Base-by-base conservation (phyloP, 1,140 invertebrate genomes). In the Drosophila prosaltans region DNA sequence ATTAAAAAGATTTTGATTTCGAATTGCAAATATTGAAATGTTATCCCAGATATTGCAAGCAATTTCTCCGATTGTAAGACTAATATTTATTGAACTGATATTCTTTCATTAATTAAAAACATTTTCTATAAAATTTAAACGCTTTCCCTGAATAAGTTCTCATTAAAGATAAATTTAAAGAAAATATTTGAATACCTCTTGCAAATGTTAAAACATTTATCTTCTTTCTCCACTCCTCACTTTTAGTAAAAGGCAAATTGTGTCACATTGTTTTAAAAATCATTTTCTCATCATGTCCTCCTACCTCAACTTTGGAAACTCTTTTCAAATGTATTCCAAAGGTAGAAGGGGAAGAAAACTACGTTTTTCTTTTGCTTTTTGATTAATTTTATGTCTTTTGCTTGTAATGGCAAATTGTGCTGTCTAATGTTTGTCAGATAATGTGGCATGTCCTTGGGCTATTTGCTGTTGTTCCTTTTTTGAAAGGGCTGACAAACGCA, bases 401-500 rank as follows among this genome's bases (percentile, higher is more conserved):
- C 45, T 51, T 54, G 66, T 78, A 69, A 72, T 84, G 70, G 41
- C 36, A 30, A 48, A 39, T 55, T 75, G 11, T 48, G 45, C 45
- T 51, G 45, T 51, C 45, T 51, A 51, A 51, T 51, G 45, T 51
- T 51, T 51, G 45, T 26, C 45, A 51, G 45, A 51, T 51, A 51
- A 51, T 51, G 24, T 68, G 8, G 58, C 26, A 40, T 32, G 4
- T 51, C 24, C 54, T 63, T 40, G 48, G 3, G 64, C 30, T 28
- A 51, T 57, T 63, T 58, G 64, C 65, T 57, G 16, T 24, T 9
- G 63, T 72, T 36, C 28, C 26, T 62, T 9, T 61, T 75, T 45
- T 16, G 41, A 75, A 75, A 75, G 65, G 24, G 28, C 36, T 76
- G 73, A 63, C 74, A 76, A 76, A 76, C 59, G 74, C 45, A 51